phyloP scores from a whole-genome alignment of 2,113 vertebrate genomes.

The Gulo gulo region DNA sequence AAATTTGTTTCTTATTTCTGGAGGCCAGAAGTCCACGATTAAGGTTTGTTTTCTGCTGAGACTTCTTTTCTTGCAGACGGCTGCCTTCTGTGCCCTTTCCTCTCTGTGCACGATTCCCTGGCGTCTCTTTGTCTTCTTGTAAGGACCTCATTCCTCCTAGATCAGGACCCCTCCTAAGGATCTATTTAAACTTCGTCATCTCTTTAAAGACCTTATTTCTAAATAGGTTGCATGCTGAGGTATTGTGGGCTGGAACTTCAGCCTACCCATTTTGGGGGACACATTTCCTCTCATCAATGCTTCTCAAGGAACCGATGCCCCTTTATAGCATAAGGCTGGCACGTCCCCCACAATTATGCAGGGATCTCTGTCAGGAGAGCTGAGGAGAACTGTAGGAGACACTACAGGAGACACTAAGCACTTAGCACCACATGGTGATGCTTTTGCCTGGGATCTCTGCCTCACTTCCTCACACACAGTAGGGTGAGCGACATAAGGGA shows the following conservation, averaged over 20 bases:
- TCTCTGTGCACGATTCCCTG: rapidly evolving
- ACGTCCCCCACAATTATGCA: neutral
- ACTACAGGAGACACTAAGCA: neutral
- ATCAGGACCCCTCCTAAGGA: neutral
- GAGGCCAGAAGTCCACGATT: neutral
- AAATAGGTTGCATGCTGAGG: neutral
- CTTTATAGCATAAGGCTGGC: no score
- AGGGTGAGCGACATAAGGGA: neutral
- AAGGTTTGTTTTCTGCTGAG: neutral
- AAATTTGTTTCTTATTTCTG: neutral
- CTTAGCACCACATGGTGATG: rapidly evolving
- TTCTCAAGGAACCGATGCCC: neutral
- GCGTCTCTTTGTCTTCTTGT: neutral
- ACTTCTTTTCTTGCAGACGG: neutral
- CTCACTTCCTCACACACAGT: neutral
- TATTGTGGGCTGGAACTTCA: neutral
- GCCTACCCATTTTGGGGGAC: neutral
- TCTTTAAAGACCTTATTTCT: neutral
- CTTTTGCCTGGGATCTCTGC: neutral
- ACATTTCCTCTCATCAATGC: neutral
- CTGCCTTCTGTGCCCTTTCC: neutral
- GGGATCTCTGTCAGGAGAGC: neutral
- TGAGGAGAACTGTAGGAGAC: neutral
- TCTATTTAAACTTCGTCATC: neutral
- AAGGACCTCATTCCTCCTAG: neutral